Conservation (phyloP, 2,797 vertebrate genomes). For the Cetoscarus ocellatus region DNA sequence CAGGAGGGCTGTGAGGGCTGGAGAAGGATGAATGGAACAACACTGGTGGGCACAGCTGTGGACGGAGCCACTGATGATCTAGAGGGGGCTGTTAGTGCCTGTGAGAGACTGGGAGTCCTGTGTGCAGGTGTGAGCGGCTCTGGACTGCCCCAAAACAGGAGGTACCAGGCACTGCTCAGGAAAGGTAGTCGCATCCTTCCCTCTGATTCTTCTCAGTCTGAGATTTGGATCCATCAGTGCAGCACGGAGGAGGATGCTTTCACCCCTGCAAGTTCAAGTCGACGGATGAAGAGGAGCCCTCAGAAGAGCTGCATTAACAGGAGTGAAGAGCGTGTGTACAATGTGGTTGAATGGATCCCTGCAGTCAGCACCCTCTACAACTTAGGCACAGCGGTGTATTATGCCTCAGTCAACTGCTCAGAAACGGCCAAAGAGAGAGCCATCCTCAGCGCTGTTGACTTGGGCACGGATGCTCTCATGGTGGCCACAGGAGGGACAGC, state of each 20-base stretch:
- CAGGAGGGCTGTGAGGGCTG: conserved; percentile 74
- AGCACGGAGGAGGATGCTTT: background rate
- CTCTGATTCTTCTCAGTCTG: conserved; percentile 46
- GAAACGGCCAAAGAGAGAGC: conserved; percentile 87
- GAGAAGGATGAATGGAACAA: conserved; percentile 69
- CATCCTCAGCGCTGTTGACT: conserved; percentile 85
- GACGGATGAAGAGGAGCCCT: conserved; percentile 61
- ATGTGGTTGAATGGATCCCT: conserved; percentile 86
- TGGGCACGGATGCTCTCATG: conserved; percentile 89
- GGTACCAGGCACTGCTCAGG: conserved; percentile 76
- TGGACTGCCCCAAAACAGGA: conserved; percentile 32
- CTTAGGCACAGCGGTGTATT: conserved; percentile 92
- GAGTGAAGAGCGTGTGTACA: conserved; percentile 82
- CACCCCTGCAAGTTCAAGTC: background rate
- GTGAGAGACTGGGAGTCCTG: conserved; percentile 73
- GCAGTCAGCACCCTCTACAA: conserved; percentile 89
- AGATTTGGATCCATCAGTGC: conserved; percentile 83
- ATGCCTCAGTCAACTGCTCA: conserved; percentile 86
- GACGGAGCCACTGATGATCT: conserved; percentile 55
- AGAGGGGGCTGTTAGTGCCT: conserved; percentile 71
- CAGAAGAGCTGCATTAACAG: conserved; percentile 75
- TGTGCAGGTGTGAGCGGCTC: conserved; percentile 81
- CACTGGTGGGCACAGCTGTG: conserved; percentile 55
- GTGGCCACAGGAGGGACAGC: conserved; percentile 74
- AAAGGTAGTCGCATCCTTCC: conserved; percentile 77